phyloP scores from a whole-genome alignment of 2,888 invertebrate species.

The Melanostoma mellinum region DNA sequence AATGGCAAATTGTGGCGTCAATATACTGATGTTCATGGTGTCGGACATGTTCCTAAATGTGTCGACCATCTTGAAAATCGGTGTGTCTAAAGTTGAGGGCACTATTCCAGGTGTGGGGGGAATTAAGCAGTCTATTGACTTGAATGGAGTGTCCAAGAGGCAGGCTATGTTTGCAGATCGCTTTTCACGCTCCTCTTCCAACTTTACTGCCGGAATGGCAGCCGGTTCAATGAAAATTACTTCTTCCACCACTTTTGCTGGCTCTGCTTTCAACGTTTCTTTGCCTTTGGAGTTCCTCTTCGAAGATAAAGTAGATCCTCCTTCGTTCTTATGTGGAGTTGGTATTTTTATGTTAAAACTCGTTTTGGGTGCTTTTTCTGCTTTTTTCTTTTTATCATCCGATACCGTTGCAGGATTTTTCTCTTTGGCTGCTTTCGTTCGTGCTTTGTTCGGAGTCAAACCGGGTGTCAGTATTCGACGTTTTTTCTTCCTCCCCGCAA shows the following conservation, averaged over 20 bases:
- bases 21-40: constrained; percentile 84
- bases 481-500: constrained; percentile 64
- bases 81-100: constrained; percentile 81
- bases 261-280: no score
- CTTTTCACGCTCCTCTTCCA: constrained; percentile 69
- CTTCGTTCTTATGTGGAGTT: constrained; percentile 74
- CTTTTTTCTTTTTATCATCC: constrained; percentile 33
- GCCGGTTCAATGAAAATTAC: not conserved
- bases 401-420: constrained; percentile 15
- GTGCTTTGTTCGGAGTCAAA: constrained; percentile 22
- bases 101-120: constrained; percentile 84
- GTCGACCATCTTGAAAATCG: constrained; percentile 74
- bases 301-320: constrained; percentile 1
- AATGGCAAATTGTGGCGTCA: constrained; percentile 84
- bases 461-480: constrained; percentile 48
- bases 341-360: constrained; percentile 77
- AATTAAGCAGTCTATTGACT: constrained; percentile 82
- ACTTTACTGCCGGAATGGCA: constrained; percentile 17
- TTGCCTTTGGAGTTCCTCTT: constrained; percentile 38
- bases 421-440: constrained; percentile 16
- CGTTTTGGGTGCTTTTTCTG: constrained; percentile 46
- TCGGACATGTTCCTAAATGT: constrained; percentile 78
- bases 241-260: not conserved
- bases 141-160: constrained; percentile 85
- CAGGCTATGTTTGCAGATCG: constrained; percentile 77